A percentile compares a stretch with the other conserved stretches of the same genome.
phyloP scores from a whole-genome alignment of 2,113 vertebrate genomes.

The Leptosomus discolor region DNA sequence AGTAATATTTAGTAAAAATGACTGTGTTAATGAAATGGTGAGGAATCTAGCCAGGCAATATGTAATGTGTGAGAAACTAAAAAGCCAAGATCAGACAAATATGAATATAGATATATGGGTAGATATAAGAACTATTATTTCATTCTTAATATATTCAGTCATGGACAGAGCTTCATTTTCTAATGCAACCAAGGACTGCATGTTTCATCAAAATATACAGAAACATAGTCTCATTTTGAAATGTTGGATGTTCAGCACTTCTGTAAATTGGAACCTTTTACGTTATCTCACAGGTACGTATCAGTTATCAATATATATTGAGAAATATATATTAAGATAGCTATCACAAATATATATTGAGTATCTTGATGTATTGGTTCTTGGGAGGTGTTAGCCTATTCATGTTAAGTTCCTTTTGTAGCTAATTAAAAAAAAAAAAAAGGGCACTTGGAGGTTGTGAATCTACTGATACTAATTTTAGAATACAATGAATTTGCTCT shows the following conservation, averaged over 20 bases:
- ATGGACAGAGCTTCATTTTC: background rate
- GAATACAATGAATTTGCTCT: background rate
- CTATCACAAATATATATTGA: background rate
- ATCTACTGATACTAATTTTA: background rate
- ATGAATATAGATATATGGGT: background rate
- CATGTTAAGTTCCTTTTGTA: background rate
- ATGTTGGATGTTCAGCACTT: background rate
- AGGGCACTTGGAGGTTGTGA: background rate
- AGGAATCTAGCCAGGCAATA: background rate
- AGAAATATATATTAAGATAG: background rate
- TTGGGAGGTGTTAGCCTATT: background rate
- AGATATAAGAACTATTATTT: background rate
- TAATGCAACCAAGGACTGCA: background rate
- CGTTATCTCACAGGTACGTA: background rate
- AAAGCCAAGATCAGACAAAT: background rate
- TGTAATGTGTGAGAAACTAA: background rate
- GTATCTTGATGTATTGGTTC: background rate
- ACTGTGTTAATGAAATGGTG: background rate
- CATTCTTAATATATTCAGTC: background rate
- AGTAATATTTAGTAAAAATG: background rate
- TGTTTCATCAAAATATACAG: background rate
- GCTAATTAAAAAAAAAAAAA: background rate
- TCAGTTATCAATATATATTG: background rate
- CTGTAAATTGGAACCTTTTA: background rate
- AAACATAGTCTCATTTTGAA: background rate